Evolutionary conservation across 2,888 invertebrate genomes (phyloP), one percentile per base, ranked within the genome.

Genomic region (Tiliacea aurago): DNA sequence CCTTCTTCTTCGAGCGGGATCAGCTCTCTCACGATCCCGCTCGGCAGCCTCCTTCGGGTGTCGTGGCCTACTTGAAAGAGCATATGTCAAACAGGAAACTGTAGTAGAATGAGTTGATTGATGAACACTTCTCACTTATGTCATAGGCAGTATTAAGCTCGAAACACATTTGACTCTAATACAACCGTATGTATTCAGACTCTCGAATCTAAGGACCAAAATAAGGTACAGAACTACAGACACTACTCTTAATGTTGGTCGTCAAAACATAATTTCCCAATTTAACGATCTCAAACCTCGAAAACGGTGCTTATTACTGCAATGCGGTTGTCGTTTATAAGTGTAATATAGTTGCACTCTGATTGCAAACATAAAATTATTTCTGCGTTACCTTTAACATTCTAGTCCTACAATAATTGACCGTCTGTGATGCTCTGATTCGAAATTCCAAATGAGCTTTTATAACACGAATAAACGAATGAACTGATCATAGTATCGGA

Each of bases 261-360:
- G 15, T 73, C 59, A 65, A 68, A 78, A 65, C 49, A 56, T 41
- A 41, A 78, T 79, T 59, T 64, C 15, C 28, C 64, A 61, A 73
- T 61, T 23, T 56, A 75, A 68, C 41, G 51, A 41, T 59, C 5
- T 55, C 47, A 43, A n/a, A 59, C n/a, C 23, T 61, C 76, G 18
- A 62, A 70, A 68, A 62, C 43, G 43, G 53, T 45, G 45, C 7
- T 81, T 49, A 63, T 79, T 75, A 67, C 62, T 51, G 61, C 70
- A 68, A 61, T 56, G 68, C 61, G 56, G 81, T 69, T 75, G 53
- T 56, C 58, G 23, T 77, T 81, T 81, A 73, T 58, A 28, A 55
- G 49, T 59, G 55, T 58, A 58, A 55, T 53, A 56, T 70, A n/a
- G 5, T 33, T 58, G 43, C 7, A 47, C 0, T 65, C 58, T 28